Base-by-base conservation (phyloP, 2,888 invertebrate genomes). In the Aspidiotus destructor region DNA sequence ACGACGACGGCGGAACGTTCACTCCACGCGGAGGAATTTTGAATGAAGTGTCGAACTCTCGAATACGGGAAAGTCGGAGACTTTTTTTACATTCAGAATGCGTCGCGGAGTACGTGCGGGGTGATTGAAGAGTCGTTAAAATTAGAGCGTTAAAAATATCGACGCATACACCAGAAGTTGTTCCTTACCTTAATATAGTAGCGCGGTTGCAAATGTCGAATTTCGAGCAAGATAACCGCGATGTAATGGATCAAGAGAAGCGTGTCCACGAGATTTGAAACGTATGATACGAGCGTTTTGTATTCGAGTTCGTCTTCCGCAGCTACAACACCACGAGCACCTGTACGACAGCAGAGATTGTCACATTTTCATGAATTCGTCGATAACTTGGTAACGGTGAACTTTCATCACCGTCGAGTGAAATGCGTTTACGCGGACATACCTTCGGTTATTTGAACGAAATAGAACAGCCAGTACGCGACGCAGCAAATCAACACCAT, bases 391-490 rank as follows among this genome's bases (percentile, higher is more conserved):
- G 60, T 41, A 41, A 41, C 13, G 28, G 8, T 41, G 28, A 28
- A 28, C 28, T 28, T 28, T 28, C 28, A 28, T 28, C 28, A 28
- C 17, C 55, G 55, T 15, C 55, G n/a, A 55, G n/a, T 55, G 3
- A 11, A 17, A 55, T 5, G 17, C 17, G 10, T 15, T 13, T 2
- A 53, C 1, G 28, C 13, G 15, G 6, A 15, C 17, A 16, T 72
- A 74, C 74, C 74, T 73, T 74, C 74, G 52, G 74, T 73, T 72
- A 80, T 78, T 79, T 97, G 92, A 63, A 97, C 95, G 74, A 92
- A 87, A 77, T 97, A 99, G 79, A 99, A 99, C 16, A 99, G 81
- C 98, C 99, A 99, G 80, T 94, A 98, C 7, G 96, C 89, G 79
- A 97, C 94, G 71, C 91, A 89, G 77, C 96, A 89, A 13, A 99